Evolutionary conservation across 2,113 vertebrate species (phyloP).

Genomic region (Phasianus colchicus): DNA sequence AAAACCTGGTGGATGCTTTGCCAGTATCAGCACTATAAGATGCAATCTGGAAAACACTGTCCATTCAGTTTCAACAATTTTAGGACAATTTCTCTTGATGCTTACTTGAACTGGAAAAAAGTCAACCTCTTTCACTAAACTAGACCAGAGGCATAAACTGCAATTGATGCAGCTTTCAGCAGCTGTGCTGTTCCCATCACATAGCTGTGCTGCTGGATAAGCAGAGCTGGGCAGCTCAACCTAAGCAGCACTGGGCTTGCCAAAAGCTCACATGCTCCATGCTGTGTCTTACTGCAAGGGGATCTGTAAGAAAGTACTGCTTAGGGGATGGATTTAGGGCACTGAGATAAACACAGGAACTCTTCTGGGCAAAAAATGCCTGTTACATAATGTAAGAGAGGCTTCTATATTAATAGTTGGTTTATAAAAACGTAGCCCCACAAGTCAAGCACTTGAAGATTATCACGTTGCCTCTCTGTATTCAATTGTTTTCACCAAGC

Average conservation of each 20-base stretch:
- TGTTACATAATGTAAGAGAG: neutral
- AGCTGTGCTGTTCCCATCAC: accelerated
- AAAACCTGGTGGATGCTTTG: neutral
- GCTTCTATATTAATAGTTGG: neutral
- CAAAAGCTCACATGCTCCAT: accelerated
- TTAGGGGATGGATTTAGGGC: neutral
- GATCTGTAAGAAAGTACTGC: neutral
- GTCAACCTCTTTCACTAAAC: neutral
- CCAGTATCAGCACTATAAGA: neutral
- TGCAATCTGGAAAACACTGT: neutral
- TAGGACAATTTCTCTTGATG: neutral
- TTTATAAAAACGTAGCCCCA: neutral
- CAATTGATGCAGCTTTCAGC: neutral
- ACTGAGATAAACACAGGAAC: neutral
- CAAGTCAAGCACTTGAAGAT: neutral
- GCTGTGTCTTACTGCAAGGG: neutral
- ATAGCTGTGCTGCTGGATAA: neutral
- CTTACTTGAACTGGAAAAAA: neutral
- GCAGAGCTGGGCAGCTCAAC: neutral
- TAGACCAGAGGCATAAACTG: neutral
- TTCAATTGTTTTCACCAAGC: neutral
- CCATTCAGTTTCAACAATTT: neutral
- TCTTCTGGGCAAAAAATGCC: neutral
- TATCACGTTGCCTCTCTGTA: neutral
- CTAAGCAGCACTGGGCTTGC: neutral